These are phyloP conservation scores for Megaceryle alcyon DNA, from an alignment of 2,797 vertebrate species.

Conservation along the genomic window DNA sequence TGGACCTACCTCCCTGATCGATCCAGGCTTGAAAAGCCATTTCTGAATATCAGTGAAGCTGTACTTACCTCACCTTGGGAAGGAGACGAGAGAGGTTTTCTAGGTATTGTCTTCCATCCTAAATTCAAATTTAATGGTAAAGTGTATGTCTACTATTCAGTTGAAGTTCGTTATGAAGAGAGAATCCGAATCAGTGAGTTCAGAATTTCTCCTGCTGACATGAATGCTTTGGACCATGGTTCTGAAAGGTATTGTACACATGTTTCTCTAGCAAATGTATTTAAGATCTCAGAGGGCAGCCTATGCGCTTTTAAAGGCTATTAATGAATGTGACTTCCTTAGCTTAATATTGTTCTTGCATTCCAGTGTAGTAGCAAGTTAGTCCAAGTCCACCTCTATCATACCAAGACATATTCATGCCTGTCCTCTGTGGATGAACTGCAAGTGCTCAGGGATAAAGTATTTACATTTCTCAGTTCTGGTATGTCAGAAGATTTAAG, in stretches of 20 bases:
- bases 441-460: not conserved
- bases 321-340: not conserved
- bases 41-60: conserved; percentile 88
- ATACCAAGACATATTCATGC: not conserved
- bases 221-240: conserved; percentile 89
- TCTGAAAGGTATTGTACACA: conserved; percentile 90
- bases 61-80: conserved; percentile 96
- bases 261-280: not conserved
- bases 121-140: conserved; percentile 88
- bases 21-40: conserved; percentile 86
- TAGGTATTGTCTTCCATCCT: conserved; percentile 92
- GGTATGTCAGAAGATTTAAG: not conserved
- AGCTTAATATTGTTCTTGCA: not conserved
- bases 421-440: not conserved
- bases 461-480: not conserved
- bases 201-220: conserved; percentile 85
- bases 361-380: not conserved
- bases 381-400: not conserved
- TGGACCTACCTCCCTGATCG: conserved; percentile 90
- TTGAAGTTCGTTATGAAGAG: conserved; percentile 87
- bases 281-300: not conserved
- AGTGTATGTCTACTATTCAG: conserved; percentile 93
- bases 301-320: not conserved
- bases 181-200: conserved; percentile 97
- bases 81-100: conserved; percentile 94